Conservation (phyloP, 2,888 invertebrate genomes). For the Luffia ferchaultella region DNA sequence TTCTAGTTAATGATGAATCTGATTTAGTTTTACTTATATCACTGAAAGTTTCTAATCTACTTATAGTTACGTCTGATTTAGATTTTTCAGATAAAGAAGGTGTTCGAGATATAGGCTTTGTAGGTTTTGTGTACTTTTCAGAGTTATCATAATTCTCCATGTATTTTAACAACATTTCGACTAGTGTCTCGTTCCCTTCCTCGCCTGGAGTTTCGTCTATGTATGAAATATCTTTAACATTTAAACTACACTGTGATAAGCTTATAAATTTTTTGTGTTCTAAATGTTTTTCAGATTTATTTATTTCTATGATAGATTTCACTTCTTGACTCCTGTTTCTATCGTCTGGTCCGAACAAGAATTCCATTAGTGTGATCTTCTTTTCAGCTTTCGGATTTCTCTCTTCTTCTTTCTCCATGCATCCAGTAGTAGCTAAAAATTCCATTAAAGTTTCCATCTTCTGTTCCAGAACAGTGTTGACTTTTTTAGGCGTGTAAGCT, state of each 20-base stretch:
- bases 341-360: slow-evolving; percentile 49
- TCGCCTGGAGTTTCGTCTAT: slow-evolving; percentile 58
- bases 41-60: slow-evolving; percentile 46
- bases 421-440: slow-evolving; percentile 49
- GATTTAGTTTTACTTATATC: slow-evolving; percentile 59
- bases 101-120: slow-evolving; percentile 27
- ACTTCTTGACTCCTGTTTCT: slow-evolving; percentile 20
- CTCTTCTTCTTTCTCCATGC: slow-evolving; percentile 42
- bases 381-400: slow-evolving; percentile 33
- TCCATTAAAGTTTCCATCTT: slow-evolving; percentile 61
- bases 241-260: slow-evolving; percentile 43
- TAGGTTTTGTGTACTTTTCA: slow-evolving; percentile 27
- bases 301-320: slow-evolving; percentile 38
- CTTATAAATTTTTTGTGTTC: slow-evolving; percentile 30
- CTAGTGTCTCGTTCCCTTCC: slow-evolving; percentile 43
- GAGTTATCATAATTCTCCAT: slow-evolving; percentile 46
- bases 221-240: slow-evolving; percentile 40
- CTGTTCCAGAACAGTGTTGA: slow-evolving; percentile 48
- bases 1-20: slow-evolving; percentile 51
- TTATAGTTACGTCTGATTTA: slow-evolving; percentile 55
- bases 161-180: slow-evolving; percentile 53
- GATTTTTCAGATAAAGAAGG: slow-evolving; percentile 53
- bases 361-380: slow-evolving; percentile 59
- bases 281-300: slow-evolving; percentile 20
- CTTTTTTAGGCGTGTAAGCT: slow-evolving; percentile 30